Evolutionary conservation across 2,113 vertebrate genomes (phyloP).

Genomic region (Arenaria interpres): DNA sequence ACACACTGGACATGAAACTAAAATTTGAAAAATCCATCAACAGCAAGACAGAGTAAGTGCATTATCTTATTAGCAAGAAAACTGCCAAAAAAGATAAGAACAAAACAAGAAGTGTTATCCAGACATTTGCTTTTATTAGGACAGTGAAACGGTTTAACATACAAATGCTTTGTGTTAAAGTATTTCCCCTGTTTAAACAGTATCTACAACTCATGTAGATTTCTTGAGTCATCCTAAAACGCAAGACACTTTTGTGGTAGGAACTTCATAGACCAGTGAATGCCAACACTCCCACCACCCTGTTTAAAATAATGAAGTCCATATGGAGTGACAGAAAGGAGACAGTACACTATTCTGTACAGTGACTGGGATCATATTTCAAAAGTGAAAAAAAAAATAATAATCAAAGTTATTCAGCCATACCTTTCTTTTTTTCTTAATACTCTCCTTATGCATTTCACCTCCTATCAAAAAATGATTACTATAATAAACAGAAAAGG

Average conservation of each 20-base stretch:
- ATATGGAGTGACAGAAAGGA: conserved; percentile 70
- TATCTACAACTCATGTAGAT: conserved; percentile 36
- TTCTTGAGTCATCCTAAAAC: conserved; percentile 30
- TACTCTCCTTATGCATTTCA: conserved; percentile 61
- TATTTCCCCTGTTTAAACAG: conserved; percentile 15
- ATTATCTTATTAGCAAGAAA: not conserved
- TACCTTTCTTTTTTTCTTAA: conserved; percentile 60
- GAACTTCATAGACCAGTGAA: conserved; percentile 37
- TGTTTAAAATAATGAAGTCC: conserved; percentile 74
- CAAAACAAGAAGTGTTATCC: not conserved
- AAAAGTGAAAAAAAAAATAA: conserved; percentile 38
- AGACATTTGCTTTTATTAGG: conserved; percentile 39
- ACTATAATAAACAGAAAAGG: conserved; percentile 22
- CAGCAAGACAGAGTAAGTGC: not conserved
- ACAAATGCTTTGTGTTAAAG: conserved; percentile 34
- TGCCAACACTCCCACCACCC: conserved; percentile 41
- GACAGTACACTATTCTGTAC: conserved; percentile 54
- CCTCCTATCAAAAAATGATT: conserved; percentile 3
- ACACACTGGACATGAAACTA: not conserved
- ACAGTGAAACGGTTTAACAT: not conserved
- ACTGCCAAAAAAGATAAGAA: not conserved
- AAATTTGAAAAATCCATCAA: not conserved
- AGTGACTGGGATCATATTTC: conserved; percentile 71
- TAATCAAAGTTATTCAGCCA: conserved; percentile 63
- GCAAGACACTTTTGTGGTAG: conserved; percentile 4